Base-by-base conservation (phyloP, 1,140 invertebrate genomes). In the Semibalanus balanoides region DNA sequence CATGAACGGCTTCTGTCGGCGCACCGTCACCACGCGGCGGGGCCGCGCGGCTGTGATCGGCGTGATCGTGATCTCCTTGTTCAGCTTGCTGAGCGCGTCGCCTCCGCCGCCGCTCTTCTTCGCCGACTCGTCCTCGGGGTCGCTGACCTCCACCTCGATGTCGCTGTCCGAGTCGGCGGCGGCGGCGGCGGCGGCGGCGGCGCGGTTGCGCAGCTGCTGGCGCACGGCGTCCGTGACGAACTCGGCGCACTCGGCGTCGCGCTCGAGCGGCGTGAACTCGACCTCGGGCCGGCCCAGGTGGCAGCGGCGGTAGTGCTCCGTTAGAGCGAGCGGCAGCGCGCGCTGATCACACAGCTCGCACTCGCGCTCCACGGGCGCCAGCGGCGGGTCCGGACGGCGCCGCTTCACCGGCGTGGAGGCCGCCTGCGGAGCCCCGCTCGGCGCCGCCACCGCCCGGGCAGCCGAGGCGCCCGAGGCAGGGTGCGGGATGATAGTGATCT, bases 401-500 rank as follows among this genome's bases (percentile, higher is more conserved):
- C 51, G 51, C 51, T 64, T 29, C 70, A 29, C 7, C 70, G n/a
- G 70, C 28, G 11, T 30, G 19, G 70, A 28, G 70, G n/a, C 28
- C 19, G 70, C 70, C 70, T 28, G 29, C n/a, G 70, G 29, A 17
- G 70, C 7, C 0, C 70, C 29, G n/a, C 3, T 29, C 29, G 3
- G 3, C n/a, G n/a, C n/a, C n/a, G n/a, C n/a, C n/a, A n/a, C n/a
- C n/a, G n/a, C n/a, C n/a, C n/a, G n/a, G n/a, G n/a, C n/a, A n/a
- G n/a, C n/a, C 70, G 29, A 17, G 70, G 19, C 70, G 70, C 70
- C 29, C 69, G 25, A 77, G 74, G 88, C 88, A 76, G 92, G 92
- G 83, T 95, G 93, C 78, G 93, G 92, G 85, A 94, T 94, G 80
- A 95, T 94, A 76, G 93, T 95, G 79, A 95, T 95, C 85, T 95